phyloP scores from a whole-genome alignment of 2,113 vertebrate genomes.

The Tragulus kanchil region DNA sequence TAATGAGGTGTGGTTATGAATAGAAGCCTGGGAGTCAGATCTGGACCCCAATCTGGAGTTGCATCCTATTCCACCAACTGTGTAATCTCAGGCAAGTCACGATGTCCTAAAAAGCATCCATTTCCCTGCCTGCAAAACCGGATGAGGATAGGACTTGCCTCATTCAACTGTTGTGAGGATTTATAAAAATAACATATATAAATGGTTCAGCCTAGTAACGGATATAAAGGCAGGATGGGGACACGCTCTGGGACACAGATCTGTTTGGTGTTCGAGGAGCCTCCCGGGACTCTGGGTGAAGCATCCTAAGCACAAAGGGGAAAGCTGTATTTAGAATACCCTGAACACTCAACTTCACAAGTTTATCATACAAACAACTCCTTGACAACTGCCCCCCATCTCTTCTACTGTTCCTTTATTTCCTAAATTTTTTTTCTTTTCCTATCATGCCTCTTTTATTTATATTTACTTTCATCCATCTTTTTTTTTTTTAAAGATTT shows the following conservation, averaged over 20 bases:
- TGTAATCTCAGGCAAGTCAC: not conserved
- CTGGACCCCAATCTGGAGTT: not conserved
- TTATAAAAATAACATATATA: not conserved
- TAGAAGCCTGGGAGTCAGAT: not conserved
- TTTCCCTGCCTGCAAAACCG: not conserved
- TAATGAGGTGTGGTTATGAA: not conserved
- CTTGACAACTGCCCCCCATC: not conserved
- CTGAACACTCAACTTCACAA: not conserved
- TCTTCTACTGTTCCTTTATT: not conserved
- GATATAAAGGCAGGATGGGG: constrained; percentile 88
- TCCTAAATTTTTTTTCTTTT: no score
- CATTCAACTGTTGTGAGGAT: not conserved
- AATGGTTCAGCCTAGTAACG: not conserved
- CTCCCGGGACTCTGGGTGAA: constrained; percentile 93
- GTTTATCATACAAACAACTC: not conserved
- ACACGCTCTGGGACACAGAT: constrained; percentile 95
- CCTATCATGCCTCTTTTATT: no score
- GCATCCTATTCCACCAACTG: not conserved
- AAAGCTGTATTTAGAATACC: not conserved
- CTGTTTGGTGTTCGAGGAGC: constrained; percentile 96
- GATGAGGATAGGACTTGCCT: not conserved
- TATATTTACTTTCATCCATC: no score
- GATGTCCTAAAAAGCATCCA: not conserved
- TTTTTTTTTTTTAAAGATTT: no score
- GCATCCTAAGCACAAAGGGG: constrained; percentile 88